Percentiles rank a stretch among this genome's conserved stretches.
Evolutionary conservation across 2,797 vertebrate species (phyloP).

Genomic region (Psittacula derbiana): DNA sequence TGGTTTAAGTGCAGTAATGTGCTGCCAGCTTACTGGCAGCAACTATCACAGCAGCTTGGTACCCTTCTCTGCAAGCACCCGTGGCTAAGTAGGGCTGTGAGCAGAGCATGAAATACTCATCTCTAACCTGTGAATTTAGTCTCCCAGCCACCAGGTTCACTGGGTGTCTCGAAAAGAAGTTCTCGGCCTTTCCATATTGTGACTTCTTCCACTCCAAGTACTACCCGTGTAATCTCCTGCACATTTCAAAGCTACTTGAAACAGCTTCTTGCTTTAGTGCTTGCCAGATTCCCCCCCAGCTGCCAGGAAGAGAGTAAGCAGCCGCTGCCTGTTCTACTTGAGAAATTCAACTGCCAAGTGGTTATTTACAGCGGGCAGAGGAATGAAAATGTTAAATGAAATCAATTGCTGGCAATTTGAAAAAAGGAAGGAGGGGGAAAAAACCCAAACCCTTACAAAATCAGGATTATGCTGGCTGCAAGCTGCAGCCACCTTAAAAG

Average conservation of each 20-base stretch:
- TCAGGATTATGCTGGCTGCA: conserved; percentile 51
- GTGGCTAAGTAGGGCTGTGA: neutral
- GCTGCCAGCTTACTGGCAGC: neutral
- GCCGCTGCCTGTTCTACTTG: conserved; percentile 63
- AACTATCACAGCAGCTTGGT: neutral
- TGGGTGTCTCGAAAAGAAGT: neutral
- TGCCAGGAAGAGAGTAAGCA: conserved; percentile 66
- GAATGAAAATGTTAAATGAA: conserved; percentile 70
- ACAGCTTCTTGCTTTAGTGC: conserved; percentile 57
- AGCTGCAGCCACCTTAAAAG: conserved; percentile 50
- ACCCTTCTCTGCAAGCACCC: neutral
- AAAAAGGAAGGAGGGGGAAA: neutral
- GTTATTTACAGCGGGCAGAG: conserved; percentile 65
- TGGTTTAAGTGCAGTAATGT: neutral
- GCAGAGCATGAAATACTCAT: neutral
- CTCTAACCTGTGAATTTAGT: neutral
- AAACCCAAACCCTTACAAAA: conserved; percentile 38
- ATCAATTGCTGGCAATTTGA: conserved; percentile 62
- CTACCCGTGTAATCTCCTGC: conserved; percentile 23
- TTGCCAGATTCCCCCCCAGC: conserved; percentile 62
- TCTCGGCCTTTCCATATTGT: conserved; percentile 17
- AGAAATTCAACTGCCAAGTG: conserved; percentile 65
- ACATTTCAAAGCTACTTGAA: conserved; percentile 51
- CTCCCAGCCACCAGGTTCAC: neutral
- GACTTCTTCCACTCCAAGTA: conserved; percentile 51